Percentiles rank a stretch among this genome's conserved stretches.
These are phyloP conservation scores for Noctilio leporinus DNA, from an alignment of 2,113 vertebrate species.

Conservation along the genomic window DNA sequence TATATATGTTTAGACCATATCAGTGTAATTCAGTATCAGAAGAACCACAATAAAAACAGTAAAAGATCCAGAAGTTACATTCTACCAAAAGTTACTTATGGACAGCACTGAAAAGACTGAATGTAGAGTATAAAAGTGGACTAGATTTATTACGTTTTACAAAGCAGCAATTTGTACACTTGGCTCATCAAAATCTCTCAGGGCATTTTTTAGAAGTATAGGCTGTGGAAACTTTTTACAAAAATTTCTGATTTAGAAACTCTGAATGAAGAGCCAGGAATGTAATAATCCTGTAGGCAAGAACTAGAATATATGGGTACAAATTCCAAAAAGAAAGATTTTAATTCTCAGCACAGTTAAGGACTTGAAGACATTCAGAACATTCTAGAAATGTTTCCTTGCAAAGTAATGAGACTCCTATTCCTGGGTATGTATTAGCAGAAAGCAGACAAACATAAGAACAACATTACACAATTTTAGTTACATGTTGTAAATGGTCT, in stretches of 20 bases:
- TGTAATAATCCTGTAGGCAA: neutral
- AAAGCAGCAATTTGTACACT: neutral
- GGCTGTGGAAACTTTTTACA: neutral
- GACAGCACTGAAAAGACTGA: neutral
- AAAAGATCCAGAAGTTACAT: neutral
- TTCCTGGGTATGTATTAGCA: neutral
- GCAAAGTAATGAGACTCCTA: conserved; percentile 23
- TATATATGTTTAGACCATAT: neutral
- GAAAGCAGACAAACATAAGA: neutral
- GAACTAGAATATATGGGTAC: neutral
- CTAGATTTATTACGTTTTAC: neutral
- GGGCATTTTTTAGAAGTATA: neutral
- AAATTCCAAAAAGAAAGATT: neutral
- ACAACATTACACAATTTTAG: neutral
- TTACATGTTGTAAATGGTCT: neutral
- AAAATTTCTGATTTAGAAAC: neutral
- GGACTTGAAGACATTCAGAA: conserved; percentile 17
- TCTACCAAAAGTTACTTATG: neutral
- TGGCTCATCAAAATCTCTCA: neutral
- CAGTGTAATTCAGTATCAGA: neutral
- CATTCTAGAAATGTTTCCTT: conserved; percentile 23
- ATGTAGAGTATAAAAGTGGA: neutral
- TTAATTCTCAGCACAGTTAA: neutral
- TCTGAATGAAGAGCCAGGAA: neutral
- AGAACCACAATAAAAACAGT: neutral